Evolutionary conservation across 2,113 vertebrate species (phyloP).

Genomic region (Chionis minor): DNA sequence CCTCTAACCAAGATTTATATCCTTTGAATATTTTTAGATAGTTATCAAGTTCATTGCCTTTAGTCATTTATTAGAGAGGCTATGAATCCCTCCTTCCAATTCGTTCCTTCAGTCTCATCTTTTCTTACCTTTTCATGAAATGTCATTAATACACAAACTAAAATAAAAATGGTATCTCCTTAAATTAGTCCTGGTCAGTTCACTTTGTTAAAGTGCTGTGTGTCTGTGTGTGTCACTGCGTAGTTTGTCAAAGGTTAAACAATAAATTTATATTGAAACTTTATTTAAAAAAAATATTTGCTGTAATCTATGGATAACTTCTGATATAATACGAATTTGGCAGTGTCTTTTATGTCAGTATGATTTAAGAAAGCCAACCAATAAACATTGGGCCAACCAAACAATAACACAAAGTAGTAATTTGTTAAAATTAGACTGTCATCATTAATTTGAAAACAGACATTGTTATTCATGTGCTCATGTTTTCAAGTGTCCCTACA

Average conservation of each 20-base stretch:
- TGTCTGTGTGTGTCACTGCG: not conserved
- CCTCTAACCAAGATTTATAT: not conserved
- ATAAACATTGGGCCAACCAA: not conserved
- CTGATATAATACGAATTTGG: not conserved
- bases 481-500: not conserved
- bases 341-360: not conserved
- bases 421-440: not conserved
- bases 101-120: not conserved
- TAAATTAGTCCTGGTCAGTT: not conserved
- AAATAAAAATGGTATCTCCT: not conserved
- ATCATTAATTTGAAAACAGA: not conserved
- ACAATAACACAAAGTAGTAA: not conserved
- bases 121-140: not conserved
- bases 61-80: not conserved
- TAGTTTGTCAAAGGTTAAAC: not conserved
- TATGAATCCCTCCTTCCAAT: not conserved
- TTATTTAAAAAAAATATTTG: not conserved
- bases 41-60: not conserved
- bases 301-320: not conserved
- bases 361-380: not conserved
- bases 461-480: not conserved
- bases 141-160: not conserved
- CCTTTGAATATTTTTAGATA: constrained; percentile 11
- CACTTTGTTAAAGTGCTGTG: not conserved
- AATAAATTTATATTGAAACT: not conserved